Base-by-base conservation (phyloP, 2,888 invertebrate genomes). In the Altica lythri region DNA sequence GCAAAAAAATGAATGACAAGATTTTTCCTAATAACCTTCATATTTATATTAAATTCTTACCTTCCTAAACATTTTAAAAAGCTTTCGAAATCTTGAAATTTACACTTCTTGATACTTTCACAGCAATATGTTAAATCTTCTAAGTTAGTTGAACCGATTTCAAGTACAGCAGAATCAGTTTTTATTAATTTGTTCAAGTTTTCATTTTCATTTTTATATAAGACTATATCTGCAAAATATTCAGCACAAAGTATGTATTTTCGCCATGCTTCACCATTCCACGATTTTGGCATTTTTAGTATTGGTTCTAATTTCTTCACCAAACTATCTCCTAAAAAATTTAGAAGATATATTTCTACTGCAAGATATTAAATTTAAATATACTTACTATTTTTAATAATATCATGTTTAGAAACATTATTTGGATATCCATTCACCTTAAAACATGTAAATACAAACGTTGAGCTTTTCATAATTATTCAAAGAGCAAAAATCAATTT, bases 161-260 rank as follows among this genome's bases (percentile, higher is more conserved):
- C 40, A 13, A 40, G 22, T 10, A 40, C 8, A 12, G 22, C 8
- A 25, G 22, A 22, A 13, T 40, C 8, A 22, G 2, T 4, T 40
- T 40, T 6, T 12, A 40, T 1, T 4, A 13, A 14, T 16, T 40
- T 22, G 10, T 13, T 13, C 2, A 13, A n/a, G n/a, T n/a, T n/a
- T n/a, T n/a, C 2, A 1, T 12, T 40, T 25, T 22, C 22, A 1
- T 5, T 18, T 37, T 19, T 37, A n/a, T 18, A 10, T 8, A 19
- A 27, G 2, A 59, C 37, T 1, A 42, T 92, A 70, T 92, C 92
- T 1, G 89, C 89, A 70, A 92, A 91, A 72, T 95, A 95, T 64
- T 91, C 91, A 2, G 94, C 89, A 0, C 92, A 92, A 0, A 85
- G 88, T 1, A 82, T 72, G 56, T 81, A 77, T 0, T 30, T 42